Evolutionary conservation across 1,140 invertebrate species (phyloP), one percentile per base, ranked within the genome.

Genomic region (Papilio polyxenes): DNA sequence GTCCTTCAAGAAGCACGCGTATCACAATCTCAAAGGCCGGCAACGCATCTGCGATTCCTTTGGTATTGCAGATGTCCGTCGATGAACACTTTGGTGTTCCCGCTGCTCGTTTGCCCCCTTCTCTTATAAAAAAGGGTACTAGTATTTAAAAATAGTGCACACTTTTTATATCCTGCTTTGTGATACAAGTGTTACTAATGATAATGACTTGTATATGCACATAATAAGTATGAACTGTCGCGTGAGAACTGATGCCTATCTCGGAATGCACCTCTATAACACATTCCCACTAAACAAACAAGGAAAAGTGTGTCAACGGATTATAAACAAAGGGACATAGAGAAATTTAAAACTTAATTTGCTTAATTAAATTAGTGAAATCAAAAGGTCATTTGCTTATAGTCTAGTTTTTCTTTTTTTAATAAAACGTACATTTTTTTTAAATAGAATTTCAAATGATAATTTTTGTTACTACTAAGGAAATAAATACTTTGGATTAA

Each of bases 251-350:
- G 78, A 80, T 80, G 56, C 1, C 59, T 80, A 80, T 80, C 78
- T 80, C 17, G 62, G 78, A 69, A 80, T 80, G 78, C 56, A 31
- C 78, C 59, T 69, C 78, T 40, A 80, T 69, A 80, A 80, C 49
- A 69, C 17, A 48, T 80, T 80, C 78, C 78, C 78, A 80, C 78
- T 80, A 80, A 62, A 80, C 78, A 69, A 80, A 80, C 40, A 80
- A 51, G 78, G 78, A 80, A 69, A 80, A 80, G 78, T 80, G 62
- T 80, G 78, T 80, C 78, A 80, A 10, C 49, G 62, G 62, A 69
- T 10, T 79, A 37, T 80, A 79, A 59, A 80, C 37, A 80, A 62
- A 80, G 62, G 62, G 59, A 80, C 44, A 9, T 44, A 80, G 78
- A 80, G 78, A 80, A 80, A 80, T 80, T 80, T 65, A 2, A 20